Evolutionary conservation across 1,140 invertebrate genomes (phyloP).

Genomic region (Tetramorium alpestre): DNA sequence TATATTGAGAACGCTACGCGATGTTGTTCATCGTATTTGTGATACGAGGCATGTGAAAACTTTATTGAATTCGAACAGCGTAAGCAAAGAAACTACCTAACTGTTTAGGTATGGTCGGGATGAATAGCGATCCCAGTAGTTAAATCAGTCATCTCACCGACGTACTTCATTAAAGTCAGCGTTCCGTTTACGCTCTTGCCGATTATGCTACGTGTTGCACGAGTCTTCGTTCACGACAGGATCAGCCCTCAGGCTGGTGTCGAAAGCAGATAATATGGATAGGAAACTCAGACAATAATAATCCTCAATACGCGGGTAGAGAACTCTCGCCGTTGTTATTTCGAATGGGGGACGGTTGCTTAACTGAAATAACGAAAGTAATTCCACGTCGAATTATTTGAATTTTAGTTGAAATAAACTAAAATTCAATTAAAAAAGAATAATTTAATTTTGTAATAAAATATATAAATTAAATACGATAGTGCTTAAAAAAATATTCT

Average conservation of each 20-base stretch:
- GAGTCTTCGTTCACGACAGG: constrained; percentile 45
- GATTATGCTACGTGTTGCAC: constrained; percentile 36
- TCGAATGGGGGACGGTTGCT: background rate
- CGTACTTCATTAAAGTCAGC: constrained; percentile 8
- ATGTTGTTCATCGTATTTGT: constrained; percentile 1
- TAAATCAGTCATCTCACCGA: constrained; percentile 18
- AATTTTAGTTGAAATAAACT: background rate
- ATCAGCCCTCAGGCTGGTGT: constrained; percentile 57
- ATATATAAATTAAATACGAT: background rate
- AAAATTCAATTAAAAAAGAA: background rate
- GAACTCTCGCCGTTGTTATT: constrained; percentile 22
- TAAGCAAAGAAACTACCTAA: background rate
- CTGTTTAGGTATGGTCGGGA: background rate
- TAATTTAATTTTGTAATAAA: background rate
- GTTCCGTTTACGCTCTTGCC: constrained; percentile 28
- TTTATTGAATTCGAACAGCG: background rate
- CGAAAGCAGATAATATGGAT: constrained; percentile 58
- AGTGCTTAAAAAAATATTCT: background rate
- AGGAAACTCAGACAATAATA: constrained; percentile 50
- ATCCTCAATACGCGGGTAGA: background rate
- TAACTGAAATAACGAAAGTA: constrained; percentile 22
- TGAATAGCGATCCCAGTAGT: background rate
- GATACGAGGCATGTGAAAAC: background rate
- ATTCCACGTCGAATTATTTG: background rate
- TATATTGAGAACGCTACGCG: background rate